Evolutionary conservation across 2,113 vertebrate species (phyloP).

Genomic region (Sander vitreus): DNA sequence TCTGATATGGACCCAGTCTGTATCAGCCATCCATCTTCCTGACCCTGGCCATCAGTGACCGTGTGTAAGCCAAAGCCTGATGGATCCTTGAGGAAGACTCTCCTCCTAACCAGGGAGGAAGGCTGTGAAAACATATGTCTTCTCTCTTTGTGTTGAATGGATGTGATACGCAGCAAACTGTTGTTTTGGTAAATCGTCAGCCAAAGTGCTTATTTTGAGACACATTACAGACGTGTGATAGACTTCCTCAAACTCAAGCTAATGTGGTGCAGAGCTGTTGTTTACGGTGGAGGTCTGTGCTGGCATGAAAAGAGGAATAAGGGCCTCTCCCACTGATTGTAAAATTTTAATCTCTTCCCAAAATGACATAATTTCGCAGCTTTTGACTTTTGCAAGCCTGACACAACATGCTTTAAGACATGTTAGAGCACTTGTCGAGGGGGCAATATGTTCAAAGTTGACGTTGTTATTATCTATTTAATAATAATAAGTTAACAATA

Average conservation of each 20-base stretch:
- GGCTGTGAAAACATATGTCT: constrained; percentile 20
- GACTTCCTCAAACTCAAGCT: constrained; percentile 46
- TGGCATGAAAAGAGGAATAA: constrained; percentile 32
- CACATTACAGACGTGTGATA: constrained; percentile 28
- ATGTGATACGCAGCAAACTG: not conserved
- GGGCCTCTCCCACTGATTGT: not conserved
- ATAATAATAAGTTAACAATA: not conserved
- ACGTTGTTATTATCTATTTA: not conserved
- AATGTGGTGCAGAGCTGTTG: not conserved
- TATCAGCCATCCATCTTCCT: constrained; percentile 24
- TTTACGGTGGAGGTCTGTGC: constrained; percentile 9
- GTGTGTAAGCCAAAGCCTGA: constrained; percentile 4
- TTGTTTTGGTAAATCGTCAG: constrained; percentile 27
- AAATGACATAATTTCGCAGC: not conserved
- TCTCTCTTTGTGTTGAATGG: constrained; percentile 35
- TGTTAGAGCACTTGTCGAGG: not conserved
- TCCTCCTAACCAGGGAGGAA: not conserved
- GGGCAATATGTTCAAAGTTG: not conserved
- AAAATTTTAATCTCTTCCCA: not conserved
- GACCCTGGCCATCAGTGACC: constrained; percentile 32
- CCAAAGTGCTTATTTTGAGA: constrained; percentile 26
- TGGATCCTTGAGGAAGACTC: constrained; percentile 14
- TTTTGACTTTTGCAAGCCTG: not conserved
- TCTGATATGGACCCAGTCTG: constrained; percentile 26
- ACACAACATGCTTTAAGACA: not conserved